Conservation (phyloP, 64 coral and sea anemone genomes). For the Montipora sp. region DNA sequence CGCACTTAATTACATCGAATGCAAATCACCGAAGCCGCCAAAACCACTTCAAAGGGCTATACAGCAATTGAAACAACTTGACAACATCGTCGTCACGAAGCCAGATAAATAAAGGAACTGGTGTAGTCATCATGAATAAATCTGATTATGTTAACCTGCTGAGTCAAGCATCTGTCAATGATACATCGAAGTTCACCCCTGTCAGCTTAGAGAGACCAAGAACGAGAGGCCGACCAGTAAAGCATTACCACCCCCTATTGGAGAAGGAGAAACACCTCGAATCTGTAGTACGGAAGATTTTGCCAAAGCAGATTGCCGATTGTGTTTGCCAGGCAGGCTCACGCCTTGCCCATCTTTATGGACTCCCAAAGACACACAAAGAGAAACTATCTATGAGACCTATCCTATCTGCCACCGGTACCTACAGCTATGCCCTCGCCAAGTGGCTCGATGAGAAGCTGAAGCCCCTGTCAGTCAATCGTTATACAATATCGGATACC, state of each 20-base stretch:
- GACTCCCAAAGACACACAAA: too few relatives aligned
- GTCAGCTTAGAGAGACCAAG: too few relatives aligned
- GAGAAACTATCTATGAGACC: too few relatives aligned
- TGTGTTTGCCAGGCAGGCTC: background rate
- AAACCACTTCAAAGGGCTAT: background rate
- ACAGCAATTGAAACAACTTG: background rate
- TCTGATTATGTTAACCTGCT: background rate
- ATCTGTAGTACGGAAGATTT: background rate
- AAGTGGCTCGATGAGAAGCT: too few relatives aligned
- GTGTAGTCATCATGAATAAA: conserved; percentile 2
- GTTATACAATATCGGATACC: too few relatives aligned
- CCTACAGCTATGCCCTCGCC: too few relatives aligned
- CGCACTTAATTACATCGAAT: background rate
- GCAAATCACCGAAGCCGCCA: too few relatives aligned
- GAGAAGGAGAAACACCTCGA: background rate
- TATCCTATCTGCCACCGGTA: too few relatives aligned
- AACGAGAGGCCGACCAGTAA: too few relatives aligned
- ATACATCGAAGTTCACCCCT: background rate
- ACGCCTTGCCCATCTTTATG: too few relatives aligned
- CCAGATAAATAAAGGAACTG: background rate
- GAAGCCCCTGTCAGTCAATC: too few relatives aligned
- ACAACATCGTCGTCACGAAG: background rate
- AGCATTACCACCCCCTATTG: background rate
- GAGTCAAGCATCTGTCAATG: background rate
- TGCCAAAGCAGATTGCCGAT: conserved; percentile 1